Percentiles rank a stretch among this genome's conserved stretches.
These are phyloP conservation scores for Pithys albifrons DNA, from an alignment of 2,113 vertebrate genomes.

Conservation along the genomic window DNA sequence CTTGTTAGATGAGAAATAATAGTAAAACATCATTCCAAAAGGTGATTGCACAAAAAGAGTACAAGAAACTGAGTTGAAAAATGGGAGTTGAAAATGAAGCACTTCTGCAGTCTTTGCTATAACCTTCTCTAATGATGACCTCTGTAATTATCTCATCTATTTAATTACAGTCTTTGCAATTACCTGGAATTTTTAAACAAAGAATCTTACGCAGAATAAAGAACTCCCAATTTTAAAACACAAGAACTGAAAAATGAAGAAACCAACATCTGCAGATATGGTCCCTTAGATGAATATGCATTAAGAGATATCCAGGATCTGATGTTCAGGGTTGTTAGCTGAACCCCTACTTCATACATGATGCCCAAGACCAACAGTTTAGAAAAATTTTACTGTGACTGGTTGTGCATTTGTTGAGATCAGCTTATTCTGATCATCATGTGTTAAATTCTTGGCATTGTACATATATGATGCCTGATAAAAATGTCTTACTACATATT, in stretches of 20 bases:
- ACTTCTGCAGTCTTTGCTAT: neutral
- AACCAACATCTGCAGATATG: neutral
- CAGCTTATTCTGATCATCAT: neutral
- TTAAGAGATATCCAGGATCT: neutral
- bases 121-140: constrained; percentile 25
- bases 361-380: neutral
- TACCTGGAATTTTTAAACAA: constrained; percentile 16
- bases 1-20: neutral
- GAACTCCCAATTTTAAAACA: neutral
- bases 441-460: neutral
- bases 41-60: neutral
- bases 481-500: neutral
- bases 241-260: neutral
- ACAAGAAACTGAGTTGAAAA: neutral
- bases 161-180: constrained; percentile 41
- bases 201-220: constrained; percentile 8
- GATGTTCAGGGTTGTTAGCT: neutral
- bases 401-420: neutral
- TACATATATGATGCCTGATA: neutral
- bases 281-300: neutral
- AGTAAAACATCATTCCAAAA: neutral
- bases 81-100: constrained; percentile 5
- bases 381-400: neutral
- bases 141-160: constrained; percentile 57
- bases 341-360: neutral